Evolutionary conservation across 2,888 invertebrate genomes (phyloP).

Genomic region (Caenorhabditis plicata): DNA sequence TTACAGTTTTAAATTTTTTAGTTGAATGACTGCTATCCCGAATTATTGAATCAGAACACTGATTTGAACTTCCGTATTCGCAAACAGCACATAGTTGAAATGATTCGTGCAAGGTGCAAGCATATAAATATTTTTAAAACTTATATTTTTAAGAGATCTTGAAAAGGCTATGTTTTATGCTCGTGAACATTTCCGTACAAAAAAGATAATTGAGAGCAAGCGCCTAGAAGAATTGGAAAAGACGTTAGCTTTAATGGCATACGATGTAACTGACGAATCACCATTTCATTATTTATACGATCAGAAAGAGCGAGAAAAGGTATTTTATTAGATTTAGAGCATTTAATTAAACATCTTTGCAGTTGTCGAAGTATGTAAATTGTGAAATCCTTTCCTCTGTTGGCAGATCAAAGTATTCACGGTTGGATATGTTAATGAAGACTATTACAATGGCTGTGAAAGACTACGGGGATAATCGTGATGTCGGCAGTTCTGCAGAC

Average conservation of each 20-base stretch:
- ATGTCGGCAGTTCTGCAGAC: too few relatives aligned
- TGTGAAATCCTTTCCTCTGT: conserved; percentile 8
- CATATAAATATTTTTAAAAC: not conserved
- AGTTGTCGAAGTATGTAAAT: conserved; percentile 17
- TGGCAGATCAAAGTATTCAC: conserved; percentile 6
- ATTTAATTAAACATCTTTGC: conserved; percentile 2
- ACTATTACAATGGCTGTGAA: not conserved
- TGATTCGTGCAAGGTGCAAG: conserved; percentile 8
- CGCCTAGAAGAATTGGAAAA: conserved; percentile 14
- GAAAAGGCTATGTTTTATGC: conserved; percentile 17
- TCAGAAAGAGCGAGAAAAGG: conserved; percentile 10
- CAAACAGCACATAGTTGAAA: conserved; percentile 24
- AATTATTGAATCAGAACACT: not conserved
- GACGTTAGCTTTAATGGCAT: conserved; percentile 23
- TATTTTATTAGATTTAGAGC: not conserved
- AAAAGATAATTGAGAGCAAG: conserved; percentile 3
- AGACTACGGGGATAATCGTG: not conserved
- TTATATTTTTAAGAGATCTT: not conserved
- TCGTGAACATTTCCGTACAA: conserved; percentile 8
- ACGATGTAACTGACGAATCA: conserved; percentile 1
- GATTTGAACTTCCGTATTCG: conserved; percentile 2
- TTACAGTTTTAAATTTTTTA: not conserved
- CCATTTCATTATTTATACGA: conserved; percentile 7
- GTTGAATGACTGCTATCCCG: not conserved
- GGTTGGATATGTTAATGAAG: conserved; percentile 20